A percentile compares a stretch with the other conserved stretches of the same genome.
Evolutionary conservation across 2,797 vertebrate genomes (phyloP).

Genomic region (Acanthopagrus latus): DNA sequence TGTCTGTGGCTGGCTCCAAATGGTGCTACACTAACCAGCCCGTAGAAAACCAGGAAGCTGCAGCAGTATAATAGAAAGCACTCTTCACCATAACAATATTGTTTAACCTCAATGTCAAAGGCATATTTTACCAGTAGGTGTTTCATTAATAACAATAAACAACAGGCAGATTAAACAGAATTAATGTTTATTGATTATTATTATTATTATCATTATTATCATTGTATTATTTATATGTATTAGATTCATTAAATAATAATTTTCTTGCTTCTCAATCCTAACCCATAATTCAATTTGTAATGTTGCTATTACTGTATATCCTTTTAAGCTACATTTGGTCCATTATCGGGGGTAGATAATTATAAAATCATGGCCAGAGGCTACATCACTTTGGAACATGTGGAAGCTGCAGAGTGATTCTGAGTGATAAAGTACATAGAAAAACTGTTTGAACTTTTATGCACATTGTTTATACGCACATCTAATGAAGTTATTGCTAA

Average conservation of each 20-base stretch:
- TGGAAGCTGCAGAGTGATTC: neutral
- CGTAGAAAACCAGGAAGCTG: constrained; percentile 28
- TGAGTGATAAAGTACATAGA: neutral
- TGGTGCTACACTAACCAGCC: constrained; percentile 6
- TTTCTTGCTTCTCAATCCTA: neutral
- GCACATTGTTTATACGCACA: neutral
- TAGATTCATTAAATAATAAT: neutral
- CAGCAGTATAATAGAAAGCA: constrained; percentile 7
- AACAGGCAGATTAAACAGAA: constrained; percentile 13
- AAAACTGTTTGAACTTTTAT: neutral
- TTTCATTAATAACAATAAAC: constrained; percentile 1
- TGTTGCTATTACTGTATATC: neutral
- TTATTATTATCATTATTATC: no score
- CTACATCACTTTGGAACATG: neutral
- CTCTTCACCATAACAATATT: constrained; percentile 1
- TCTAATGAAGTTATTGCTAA: neutral
- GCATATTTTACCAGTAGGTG: constrained; percentile 12
- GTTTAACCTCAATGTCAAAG: constrained; percentile 24
- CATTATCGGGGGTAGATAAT: constrained; percentile 18
- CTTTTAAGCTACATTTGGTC: constrained; percentile 11
- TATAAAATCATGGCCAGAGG: constrained; percentile 13
- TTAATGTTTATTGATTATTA: neutral
- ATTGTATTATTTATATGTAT: neutral
- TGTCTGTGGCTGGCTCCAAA: constrained; percentile 13
- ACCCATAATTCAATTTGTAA: neutral